These are phyloP conservation scores for Schizotus pectinicornis DNA, from an alignment of 2,888 invertebrate species.

Conservation along the genomic window DNA sequence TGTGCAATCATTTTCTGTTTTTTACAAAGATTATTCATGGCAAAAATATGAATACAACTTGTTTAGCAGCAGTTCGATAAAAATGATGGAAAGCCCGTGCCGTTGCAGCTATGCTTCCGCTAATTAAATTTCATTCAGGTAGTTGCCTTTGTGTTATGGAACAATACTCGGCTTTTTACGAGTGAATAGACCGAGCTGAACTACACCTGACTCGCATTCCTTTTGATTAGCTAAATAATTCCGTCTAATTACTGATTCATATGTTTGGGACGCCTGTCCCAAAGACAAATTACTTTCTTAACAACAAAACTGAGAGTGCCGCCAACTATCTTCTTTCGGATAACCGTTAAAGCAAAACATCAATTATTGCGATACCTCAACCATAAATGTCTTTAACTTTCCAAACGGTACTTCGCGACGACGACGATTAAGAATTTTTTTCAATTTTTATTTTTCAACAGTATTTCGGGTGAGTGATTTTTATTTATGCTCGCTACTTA, in stretches of 20 bases:
- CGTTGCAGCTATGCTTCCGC: not conserved
- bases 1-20: no score
- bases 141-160: conserved; percentile 12
- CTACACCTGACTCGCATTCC: conserved; percentile 24
- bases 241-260: conserved; percentile 19
- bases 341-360: conserved; percentile 1
- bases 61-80: no score
- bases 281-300: not conserved
- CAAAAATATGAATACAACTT: no score
- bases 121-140: conserved; percentile 31
- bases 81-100: no score
- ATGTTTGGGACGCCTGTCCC: not conserved
- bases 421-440: conserved; percentile 8
- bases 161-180: conserved; percentile 29
- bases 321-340: no score
- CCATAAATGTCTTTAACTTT: conserved; percentile 25
- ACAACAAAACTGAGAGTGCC: conserved; percentile 2
- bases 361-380: conserved; percentile 24
- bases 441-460: not conserved
- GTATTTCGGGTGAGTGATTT: not conserved
- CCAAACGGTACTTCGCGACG: conserved; percentile 8
- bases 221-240: conserved; percentile 26
- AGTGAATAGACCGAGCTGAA: conserved; percentile 27
- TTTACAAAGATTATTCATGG: no score
- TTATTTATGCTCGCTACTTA: not conserved